phyloP scores from a whole-genome alignment of 2,888 invertebrate genomes.

The Apamea epomidion region DNA sequence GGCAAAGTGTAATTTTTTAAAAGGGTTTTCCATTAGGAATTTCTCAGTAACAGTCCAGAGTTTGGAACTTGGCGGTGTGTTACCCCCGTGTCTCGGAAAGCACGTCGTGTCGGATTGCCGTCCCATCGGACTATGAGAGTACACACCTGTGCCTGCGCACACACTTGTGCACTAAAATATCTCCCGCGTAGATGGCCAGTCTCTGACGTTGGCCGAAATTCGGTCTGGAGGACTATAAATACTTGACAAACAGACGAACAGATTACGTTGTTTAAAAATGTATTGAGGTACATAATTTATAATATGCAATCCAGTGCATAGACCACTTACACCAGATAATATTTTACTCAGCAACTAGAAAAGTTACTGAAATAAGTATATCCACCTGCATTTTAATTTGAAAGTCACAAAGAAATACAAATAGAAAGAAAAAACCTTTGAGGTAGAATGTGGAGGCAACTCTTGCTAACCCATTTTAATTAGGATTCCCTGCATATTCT shows the following conservation, averaged over 20 bases:
- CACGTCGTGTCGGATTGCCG: too few species aligned
- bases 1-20: too few species aligned
- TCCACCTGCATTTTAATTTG: constrained; percentile 9
- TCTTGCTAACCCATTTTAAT: constrained; percentile 42
- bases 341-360: neutral
- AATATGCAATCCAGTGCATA: neutral
- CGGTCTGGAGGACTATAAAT: too few species aligned
- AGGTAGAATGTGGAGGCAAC: constrained; percentile 8
- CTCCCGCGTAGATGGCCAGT: too few species aligned
- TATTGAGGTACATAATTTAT: neutral
- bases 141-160: too few species aligned
- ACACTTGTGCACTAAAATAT: too few species aligned
- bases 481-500: constrained; percentile 19
- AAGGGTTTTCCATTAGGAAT: too few species aligned
- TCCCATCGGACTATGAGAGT: too few species aligned
- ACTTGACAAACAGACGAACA: neutral
- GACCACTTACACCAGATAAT: neutral
- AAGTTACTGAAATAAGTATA: neutral
- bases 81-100: too few species aligned
- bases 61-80: too few species aligned
- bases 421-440: constrained; percentile 27
- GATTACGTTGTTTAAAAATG: neutral
- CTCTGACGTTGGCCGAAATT: too few species aligned
- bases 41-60: too few species aligned
- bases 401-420: constrained; percentile 12